These are phyloP conservation scores for Chrysemys picta DNA, from an alignment of 2,113 vertebrate species.

Conservation along the genomic window DNA sequence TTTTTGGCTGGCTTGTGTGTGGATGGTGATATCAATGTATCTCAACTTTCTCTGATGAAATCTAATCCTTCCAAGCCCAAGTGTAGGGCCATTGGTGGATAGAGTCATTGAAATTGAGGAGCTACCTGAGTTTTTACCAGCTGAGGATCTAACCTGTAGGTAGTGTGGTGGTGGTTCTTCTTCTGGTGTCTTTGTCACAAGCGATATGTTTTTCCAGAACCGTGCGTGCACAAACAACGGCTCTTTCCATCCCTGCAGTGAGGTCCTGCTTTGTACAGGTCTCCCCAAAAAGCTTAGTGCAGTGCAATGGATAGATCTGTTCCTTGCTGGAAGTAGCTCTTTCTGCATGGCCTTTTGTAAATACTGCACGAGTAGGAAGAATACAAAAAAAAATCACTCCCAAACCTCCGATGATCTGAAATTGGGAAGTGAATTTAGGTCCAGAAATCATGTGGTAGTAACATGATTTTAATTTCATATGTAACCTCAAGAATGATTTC, in stretches of 20 bases:
- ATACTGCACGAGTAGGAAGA: neutral
- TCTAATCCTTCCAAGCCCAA: too few species aligned
- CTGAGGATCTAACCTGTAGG: too few species aligned
- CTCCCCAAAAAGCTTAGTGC: neutral
- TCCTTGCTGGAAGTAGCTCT: neutral
- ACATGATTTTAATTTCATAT: neutral
- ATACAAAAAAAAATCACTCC: neutral
- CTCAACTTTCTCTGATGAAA: too few species aligned
- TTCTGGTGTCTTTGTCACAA: too few species aligned
- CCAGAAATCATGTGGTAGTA: neutral
- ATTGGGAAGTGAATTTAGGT: neutral
- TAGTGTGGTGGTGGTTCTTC: too few species aligned
- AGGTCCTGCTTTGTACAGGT: too few species aligned
- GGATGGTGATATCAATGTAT: too few species aligned
- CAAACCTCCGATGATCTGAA: neutral
- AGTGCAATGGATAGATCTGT: neutral
- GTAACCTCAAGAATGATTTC: neutral
- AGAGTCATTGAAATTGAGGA: neutral
- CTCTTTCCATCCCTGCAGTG: too few species aligned
- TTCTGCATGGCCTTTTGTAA: neutral
- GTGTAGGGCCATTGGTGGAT: too few species aligned
- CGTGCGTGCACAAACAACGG: too few species aligned
- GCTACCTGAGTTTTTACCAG: accelerated
- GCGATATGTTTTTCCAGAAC: too few species aligned
- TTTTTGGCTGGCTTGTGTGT: too few species aligned